Percentiles rank a stretch among this genome's conserved stretches.
Evolutionary conservation across 2,113 vertebrate genomes (phyloP).

Genomic region (Calcarius ornatus): DNA sequence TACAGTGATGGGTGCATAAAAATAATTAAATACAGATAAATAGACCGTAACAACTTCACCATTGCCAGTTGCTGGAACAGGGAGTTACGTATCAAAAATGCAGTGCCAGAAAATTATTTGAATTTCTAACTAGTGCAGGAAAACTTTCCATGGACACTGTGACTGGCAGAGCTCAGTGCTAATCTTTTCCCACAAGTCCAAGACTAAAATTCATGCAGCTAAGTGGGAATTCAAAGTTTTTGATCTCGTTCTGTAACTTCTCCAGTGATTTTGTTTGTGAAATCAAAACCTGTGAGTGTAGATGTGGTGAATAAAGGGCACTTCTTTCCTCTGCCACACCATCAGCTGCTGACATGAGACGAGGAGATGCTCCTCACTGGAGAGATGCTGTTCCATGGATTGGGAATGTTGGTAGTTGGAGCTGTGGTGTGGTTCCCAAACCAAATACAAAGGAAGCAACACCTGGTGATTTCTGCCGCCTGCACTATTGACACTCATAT

Average conservation of each 20-base stretch:
- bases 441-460: not conserved
- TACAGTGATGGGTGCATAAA: slow-evolving; percentile 21
- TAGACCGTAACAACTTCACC: not conserved
- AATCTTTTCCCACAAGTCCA: not conserved
- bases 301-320: not conserved
- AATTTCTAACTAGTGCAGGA: not conserved
- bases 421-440: not conserved
- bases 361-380: not conserved
- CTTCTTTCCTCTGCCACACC: not conserved
- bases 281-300: not conserved
- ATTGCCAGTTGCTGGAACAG: not conserved
- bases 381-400: accelerated
- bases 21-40: slow-evolving; percentile 61
- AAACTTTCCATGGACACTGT: not conserved
- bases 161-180: not conserved
- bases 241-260: not conserved
- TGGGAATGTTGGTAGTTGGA: not conserved
- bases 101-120: not conserved
- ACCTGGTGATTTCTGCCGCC: not conserved
- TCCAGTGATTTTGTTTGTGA: not conserved
- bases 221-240: not conserved
- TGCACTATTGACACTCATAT: accelerated
- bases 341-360: not conserved
- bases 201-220: not conserved
- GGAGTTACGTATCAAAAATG: not conserved